Evolutionary conservation across 2,797 vertebrate genomes (phyloP), one percentile per base, ranked within the genome.

Genomic region (Melanogrammus aeglefinus): DNA sequence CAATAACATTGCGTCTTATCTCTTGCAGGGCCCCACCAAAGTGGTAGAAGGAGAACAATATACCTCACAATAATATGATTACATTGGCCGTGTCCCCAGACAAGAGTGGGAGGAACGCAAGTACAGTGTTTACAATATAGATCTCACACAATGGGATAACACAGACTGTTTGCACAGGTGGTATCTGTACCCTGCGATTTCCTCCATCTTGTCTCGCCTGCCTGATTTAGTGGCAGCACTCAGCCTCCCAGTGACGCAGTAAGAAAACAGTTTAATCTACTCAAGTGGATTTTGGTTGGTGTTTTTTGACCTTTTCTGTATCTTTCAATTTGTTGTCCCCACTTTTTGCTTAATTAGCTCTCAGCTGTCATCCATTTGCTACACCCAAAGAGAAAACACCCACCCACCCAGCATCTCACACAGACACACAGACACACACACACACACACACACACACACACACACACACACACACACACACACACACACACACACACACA

Each of bases 321-420:
- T 69, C 24, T 27, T 69, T 29, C 63, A 69, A 69, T 69, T 69
- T 69, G 63, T 12, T 27, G 10, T 12, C 89, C 91, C 86, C 88
- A 91, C 88, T 88, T 79, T 86, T 90, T 91, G 89, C 91, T 93
- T 94, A 94, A 95, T 93, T 94, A 92, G 88, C 90, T 88, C 92
- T 92, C 88, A 91, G 90, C 90, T 93, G 92, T 94, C 94, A 94
- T 93, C 75, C 86, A 84, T 88, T 91, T 92, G 86, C 92, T 89
- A 92, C 86, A 87, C 83, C 80, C 86, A 82, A 91, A 87, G 85
- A 83, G 78, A 77, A 38, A 72, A 77, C 16, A 41, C 16, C 24
- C 36, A 39, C 4, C 29, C 8, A 74, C 8, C 29, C 21, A 44
- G 16, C 31, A 18, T 77, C 71, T 80, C 86, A 86, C 83, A 84